Base-by-base conservation (phyloP, 2,797 vertebrate genomes). In the Gymnoscopelus microlampas region DNA sequence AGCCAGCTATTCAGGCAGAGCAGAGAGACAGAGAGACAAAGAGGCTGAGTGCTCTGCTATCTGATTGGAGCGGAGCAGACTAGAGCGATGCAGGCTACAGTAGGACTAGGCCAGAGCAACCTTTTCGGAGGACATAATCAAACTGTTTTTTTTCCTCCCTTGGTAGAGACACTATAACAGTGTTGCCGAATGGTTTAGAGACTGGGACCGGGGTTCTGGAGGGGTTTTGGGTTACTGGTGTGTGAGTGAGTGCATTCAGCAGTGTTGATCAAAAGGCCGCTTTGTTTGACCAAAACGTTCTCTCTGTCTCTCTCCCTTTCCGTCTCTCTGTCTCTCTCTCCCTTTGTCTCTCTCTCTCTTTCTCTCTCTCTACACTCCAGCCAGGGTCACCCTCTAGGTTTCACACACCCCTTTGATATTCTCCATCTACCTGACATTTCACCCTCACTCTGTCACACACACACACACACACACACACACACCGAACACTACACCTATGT, bases 351-450 rank as follows among this genome's bases (percentile, higher is more conserved):
- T n/a, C 12, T 51, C 14, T 51, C 13, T 51, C 47, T 48, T 5
- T 44, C 39, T 44, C 39, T 2, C 39, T 10, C 39, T 44, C 39
- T 44, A 44, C 39, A 35, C 32, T 35, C 66, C 63, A 79, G 70
- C 53, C 79, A 77, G 77, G 80, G 83, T 76, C 71, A 83, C 74
- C 71, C 84, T 87, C 70, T 74, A 85, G 86, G 85, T 91, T 93
- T 93, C 91, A 92, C 92, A 93, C 91, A 71, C 64, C 32, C 82
- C 82, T 87, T 71, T 80, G 88, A 92, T 90, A 92, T 94, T 93
- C 89, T 87, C 77, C 90, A 85, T 84, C 87, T 88, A 75, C 81
- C 80, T 82, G 93, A 83, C 66, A 86, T 81, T 89, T 81, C 68
- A 66, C 80, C 78, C 76, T 69, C 58, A 1, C 66, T 74, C 51